Evolutionary conservation across 2,888 invertebrate species (phyloP).

Genomic region (Oscheius onirici): DNA sequence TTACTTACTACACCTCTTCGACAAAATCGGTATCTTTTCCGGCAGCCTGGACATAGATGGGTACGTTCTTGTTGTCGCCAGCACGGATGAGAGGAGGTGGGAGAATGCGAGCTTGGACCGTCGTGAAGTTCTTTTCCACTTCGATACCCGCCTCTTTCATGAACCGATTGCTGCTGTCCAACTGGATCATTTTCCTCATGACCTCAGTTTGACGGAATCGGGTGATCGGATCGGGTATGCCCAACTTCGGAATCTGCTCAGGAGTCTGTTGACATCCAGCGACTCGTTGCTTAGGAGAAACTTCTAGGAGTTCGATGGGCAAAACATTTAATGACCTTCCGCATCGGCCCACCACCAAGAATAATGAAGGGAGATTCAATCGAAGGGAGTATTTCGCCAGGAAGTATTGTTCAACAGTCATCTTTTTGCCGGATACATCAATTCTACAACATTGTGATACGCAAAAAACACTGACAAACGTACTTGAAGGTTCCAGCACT

Average conservation of each 20-base stretch:
- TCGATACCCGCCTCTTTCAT: slow-evolving; percentile 2
- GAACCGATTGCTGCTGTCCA: background rate
- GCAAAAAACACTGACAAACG: background rate
- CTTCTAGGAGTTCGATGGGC: slow-evolving; percentile 46
- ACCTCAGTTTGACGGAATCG: slow-evolving; percentile 10
- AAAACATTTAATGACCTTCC: slow-evolving; percentile 35
- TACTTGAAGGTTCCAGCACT: background rate
- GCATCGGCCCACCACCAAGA: slow-evolving; percentile 36
- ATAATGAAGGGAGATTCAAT: slow-evolving; percentile 34
- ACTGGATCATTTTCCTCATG: background rate
- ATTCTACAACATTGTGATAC: no score
- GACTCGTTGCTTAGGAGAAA: slow-evolving; percentile 52
- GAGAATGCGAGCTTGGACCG: background rate
- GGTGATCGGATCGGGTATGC: background rate
- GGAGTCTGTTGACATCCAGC: slow-evolving; percentile 45
- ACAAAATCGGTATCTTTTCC: background rate
- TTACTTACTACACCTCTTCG: background rate
- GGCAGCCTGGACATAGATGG: background rate
- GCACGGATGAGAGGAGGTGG: background rate
- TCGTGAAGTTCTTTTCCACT: background rate
- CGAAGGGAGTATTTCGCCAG: slow-evolving; percentile 37
- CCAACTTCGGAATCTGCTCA: slow-evolving; percentile 38
- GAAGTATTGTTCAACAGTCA: slow-evolving; percentile 36
- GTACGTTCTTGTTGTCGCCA: background rate
- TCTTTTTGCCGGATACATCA: slow-evolving; percentile 13